Conservation (phyloP, 2,797 vertebrate genomes). For the Hemitrygon akajei region DNA sequence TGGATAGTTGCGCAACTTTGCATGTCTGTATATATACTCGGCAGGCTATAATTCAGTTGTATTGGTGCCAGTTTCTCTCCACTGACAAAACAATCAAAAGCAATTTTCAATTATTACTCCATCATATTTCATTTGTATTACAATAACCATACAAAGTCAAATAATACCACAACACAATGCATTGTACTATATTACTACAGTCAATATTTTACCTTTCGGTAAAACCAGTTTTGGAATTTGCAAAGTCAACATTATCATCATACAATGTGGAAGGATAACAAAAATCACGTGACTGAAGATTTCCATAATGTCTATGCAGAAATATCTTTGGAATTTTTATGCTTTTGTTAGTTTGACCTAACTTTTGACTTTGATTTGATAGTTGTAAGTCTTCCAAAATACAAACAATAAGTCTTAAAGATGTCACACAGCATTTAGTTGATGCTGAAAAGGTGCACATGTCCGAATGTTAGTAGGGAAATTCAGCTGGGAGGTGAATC, state of each 20-base stretch:
- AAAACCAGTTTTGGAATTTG: background rate
- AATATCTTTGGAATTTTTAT: background rate
- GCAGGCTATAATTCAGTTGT: too few relatives aligned
- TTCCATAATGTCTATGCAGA: background rate
- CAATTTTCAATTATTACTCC: too few relatives aligned
- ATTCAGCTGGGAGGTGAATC: too few relatives aligned
- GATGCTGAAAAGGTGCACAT: background rate
- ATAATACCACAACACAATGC: too few relatives aligned
- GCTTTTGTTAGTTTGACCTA: background rate
- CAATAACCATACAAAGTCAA: too few relatives aligned
- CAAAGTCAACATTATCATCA: background rate
- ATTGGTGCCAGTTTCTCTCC: too few relatives aligned
- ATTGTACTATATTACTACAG: too few relatives aligned
- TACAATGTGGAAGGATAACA: background rate
- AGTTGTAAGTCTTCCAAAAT: background rate
- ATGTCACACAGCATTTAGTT: background rate
- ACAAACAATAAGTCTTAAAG: background rate
- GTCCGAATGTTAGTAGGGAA: too few relatives aligned
- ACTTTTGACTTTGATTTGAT: background rate
- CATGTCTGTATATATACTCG: too few relatives aligned
- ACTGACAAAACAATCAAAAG: too few relatives aligned
- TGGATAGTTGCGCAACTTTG: too few relatives aligned
- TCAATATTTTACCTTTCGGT: background rate
- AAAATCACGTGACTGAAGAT: background rate
- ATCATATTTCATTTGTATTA: too few relatives aligned